Evolutionary conservation across 2,888 invertebrate species (phyloP), one percentile per base, ranked within the genome.

Genomic region (Mesorhabditis sp.): DNA sequence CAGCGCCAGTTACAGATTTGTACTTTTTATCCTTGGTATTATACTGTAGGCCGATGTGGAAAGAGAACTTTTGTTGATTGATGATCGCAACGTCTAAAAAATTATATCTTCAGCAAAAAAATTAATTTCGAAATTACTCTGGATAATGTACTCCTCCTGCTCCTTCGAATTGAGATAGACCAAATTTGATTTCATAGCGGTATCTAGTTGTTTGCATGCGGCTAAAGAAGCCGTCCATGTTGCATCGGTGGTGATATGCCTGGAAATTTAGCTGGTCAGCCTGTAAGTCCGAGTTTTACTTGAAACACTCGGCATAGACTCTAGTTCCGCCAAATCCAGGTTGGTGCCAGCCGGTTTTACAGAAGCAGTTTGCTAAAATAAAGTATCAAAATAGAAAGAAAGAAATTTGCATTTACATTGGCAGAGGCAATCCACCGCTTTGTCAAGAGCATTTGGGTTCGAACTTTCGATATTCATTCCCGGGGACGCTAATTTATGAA

Each of bases 121-220:
- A 1, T 50, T 50, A 13, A 28, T 28, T 28, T 13, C 2, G n/a
- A 50, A 50, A 50, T 50, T 50, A 50, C 58, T n/a, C n/a, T 10
- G 7, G n/a, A 50, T n/a, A 10, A n/a, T 50, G 58, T 13, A 50
- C 7, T 50, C n/a, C 58, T 50, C 58, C n/a, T 50, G 7, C n/a
- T 50, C 58, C n/a, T 50, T 50, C 58, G 58, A 50, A n/a, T 50
- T 50, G 58, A 50, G 58, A 50, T 50, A 50, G n/a, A 50, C n/a
- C 58, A 50, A 28, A 28, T 28, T 28, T 28, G 28, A 28, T 28
- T 28, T 28, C 28, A 28, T 28, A 28, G 28, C 28, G 28, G 58
- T n/a, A 50, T 50, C 58, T 2, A 50, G n/a, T 50, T 50, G 7
- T 50, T 50, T 10, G n/a, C 58, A 50, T 50, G 7, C 58, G n/a